A percentile compares a stretch with the other conserved stretches of the same genome.
phyloP scores from a whole-genome alignment of 1,140 invertebrate species.

The Musca domestica region DNA sequence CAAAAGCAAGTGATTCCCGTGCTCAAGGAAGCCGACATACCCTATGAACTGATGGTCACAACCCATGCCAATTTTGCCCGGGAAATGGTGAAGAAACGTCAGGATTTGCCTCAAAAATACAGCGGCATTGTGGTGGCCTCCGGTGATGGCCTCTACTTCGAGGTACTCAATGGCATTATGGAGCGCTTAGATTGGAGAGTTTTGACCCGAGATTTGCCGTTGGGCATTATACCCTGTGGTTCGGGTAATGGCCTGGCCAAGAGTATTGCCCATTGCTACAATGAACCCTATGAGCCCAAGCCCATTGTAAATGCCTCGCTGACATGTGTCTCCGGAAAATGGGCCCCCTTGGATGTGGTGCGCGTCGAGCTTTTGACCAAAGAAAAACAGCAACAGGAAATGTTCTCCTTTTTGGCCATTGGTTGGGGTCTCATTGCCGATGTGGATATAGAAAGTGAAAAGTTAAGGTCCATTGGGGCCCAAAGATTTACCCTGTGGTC shows the following conservation, averaged over 20 bases:
- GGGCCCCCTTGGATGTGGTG: slow-evolving; percentile 82
- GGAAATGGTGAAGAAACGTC: slow-evolving; percentile 73
- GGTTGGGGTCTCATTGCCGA: slow-evolving; percentile 95
- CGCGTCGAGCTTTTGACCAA: slow-evolving; percentile 69
- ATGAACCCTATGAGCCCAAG: slow-evolving; percentile 80
- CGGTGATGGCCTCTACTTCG: slow-evolving; percentile 91
- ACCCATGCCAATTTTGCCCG: slow-evolving; percentile 82
- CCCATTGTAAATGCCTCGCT: slow-evolving; percentile 76
- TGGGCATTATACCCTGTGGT: slow-evolving; percentile 90
- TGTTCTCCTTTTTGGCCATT: slow-evolving; percentile 90
- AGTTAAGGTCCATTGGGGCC: slow-evolving; percentile 81
- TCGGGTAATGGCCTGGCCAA: slow-evolving; percentile 93
- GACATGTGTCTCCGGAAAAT: slow-evolving; percentile 73
- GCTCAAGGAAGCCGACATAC: slow-evolving; percentile 80
- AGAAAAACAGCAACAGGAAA: slow-evolving; percentile 55
- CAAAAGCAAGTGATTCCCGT: slow-evolving; percentile 80
- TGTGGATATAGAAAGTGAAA: slow-evolving; percentile 96
- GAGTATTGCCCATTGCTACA: slow-evolving; percentile 72
- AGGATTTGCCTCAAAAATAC: slow-evolving; percentile 71
- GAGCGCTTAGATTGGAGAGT: slow-evolving; percentile 81
- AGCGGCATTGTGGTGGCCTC: slow-evolving; percentile 80
- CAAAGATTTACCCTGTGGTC: slow-evolving; percentile 90
- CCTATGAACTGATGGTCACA: slow-evolving; percentile 84
- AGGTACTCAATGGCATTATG: slow-evolving; percentile 90
- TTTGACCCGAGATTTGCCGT: slow-evolving; percentile 70